Conservation (phyloP, 2,888 invertebrate genomes). For the Eupithecia pulchellata region DNA sequence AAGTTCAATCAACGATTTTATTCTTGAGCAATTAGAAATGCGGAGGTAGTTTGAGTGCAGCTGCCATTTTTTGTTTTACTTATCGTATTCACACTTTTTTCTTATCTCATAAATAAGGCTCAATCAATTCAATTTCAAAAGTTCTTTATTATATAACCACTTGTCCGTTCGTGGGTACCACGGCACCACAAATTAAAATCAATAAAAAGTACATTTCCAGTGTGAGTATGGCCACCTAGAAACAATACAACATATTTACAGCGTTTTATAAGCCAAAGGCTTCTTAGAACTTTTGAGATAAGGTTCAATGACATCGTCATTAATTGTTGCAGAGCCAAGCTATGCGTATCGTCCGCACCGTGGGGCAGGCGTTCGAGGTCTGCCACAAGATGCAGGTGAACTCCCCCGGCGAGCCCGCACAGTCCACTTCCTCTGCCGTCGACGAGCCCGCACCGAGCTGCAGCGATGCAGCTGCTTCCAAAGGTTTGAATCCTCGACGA, state of each 20-base stretch:
- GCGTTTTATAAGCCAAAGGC: too few relatives aligned
- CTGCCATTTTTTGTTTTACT: neutral
- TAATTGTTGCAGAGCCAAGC: slow-evolving; percentile 93
- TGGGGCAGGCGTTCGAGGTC: slow-evolving; percentile 99
- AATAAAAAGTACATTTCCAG: too few relatives aligned
- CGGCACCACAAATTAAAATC: too few relatives aligned
- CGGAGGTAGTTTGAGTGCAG: neutral
- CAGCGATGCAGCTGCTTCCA: slow-evolving; percentile 63
- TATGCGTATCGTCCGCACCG: slow-evolving; percentile 98
- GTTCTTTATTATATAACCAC: too few relatives aligned
- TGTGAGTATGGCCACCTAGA: too few relatives aligned
- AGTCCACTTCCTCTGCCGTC: slow-evolving; percentile 72
- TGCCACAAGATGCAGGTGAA: slow-evolving; percentile 97
- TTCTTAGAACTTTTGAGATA: too few relatives aligned
- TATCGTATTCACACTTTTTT: neutral
- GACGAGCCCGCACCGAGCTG: slow-evolving; percentile 58
- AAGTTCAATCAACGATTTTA: neutral
- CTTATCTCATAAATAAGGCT: too few relatives aligned
- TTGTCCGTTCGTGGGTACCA: too few relatives aligned
- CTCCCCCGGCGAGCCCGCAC: slow-evolving; percentile 69
- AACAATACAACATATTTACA: too few relatives aligned
- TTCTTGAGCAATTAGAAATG: neutral
- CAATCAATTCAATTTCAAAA: too few relatives aligned
- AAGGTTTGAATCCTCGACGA: slow-evolving; percentile 61
- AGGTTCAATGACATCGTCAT: too few relatives aligned